Percentiles rank a stretch among this genome's conserved stretches.
Evolutionary conservation across 2,113 vertebrate species (phyloP).

Genomic region (Ancistrus triradiatus): DNA sequence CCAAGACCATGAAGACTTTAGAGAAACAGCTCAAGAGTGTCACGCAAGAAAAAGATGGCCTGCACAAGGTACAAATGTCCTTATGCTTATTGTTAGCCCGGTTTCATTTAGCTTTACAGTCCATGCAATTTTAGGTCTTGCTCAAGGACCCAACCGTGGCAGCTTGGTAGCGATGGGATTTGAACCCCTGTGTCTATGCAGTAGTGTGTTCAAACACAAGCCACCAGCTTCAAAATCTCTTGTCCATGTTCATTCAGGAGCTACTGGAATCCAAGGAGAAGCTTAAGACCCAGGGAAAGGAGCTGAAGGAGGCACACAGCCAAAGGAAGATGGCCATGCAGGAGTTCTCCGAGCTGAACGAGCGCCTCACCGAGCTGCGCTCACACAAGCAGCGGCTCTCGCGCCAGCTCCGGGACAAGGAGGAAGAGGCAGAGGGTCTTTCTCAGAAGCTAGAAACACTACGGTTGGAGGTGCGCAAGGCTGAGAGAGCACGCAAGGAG

Average conservation of each 20-base stretch:
- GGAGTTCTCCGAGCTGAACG: conserved; percentile 95
- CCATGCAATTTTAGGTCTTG: too few species aligned
- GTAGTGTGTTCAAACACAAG: too few species aligned
- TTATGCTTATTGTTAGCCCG: too few species aligned
- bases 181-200: too few species aligned
- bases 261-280: conserved; percentile 82
- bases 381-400: conserved; percentile 91
- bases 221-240: not conserved
- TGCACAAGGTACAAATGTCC: conserved; percentile 82
- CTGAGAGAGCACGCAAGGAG: conserved; percentile 94
- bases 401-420: conserved; percentile 94
- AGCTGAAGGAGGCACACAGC: conserved; percentile 95
- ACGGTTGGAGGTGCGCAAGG: conserved; percentile 90
- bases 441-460: conserved; percentile 89
- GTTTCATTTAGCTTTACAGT: too few species aligned
- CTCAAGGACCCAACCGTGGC: too few species aligned
- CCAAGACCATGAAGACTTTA: conserved; percentile 81
- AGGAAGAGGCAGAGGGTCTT: conserved; percentile 92
- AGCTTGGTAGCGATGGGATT: not conserved
- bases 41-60: conserved; percentile 84
- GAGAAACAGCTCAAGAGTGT: conserved; percentile 87
- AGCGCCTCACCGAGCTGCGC: conserved; percentile 88
- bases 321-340: conserved; percentile 94
- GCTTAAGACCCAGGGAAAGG: conserved; percentile 92
- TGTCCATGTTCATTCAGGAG: conserved; percentile 71